phyloP scores from a whole-genome alignment of 2,797 vertebrate species.

The Gadopsis bispinosus region DNA sequence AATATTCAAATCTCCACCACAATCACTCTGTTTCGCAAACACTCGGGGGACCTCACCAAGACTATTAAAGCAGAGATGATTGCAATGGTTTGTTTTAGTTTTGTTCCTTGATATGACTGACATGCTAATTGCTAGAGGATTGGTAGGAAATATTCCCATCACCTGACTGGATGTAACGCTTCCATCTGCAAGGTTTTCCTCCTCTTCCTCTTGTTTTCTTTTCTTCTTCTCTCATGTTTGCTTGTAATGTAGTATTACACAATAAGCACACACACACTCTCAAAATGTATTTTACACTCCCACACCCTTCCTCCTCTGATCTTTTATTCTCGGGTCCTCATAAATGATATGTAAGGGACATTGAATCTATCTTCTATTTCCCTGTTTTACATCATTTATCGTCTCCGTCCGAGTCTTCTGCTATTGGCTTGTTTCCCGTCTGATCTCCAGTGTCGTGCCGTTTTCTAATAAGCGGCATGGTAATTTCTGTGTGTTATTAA shows the following conservation, averaged over 20 bases:
- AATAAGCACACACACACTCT: conserved; percentile 23
- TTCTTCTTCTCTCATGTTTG: neutral
- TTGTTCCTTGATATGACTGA: conserved; percentile 51
- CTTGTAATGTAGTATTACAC: conserved; percentile 27
- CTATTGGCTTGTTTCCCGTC: conserved; percentile 71
- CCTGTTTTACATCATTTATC: conserved; percentile 66
- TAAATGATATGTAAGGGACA: conserved; percentile 31
- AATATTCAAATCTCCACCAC: conserved; percentile 84
- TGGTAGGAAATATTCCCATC: conserved; percentile 21
- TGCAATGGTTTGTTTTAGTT: conserved; percentile 75
- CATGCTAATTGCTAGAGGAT: conserved; percentile 67
- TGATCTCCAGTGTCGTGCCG: conserved; percentile 69
- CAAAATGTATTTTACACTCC: conserved; percentile 54
- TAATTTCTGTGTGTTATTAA: conserved; percentile 77
- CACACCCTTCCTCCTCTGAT: conserved; percentile 64
- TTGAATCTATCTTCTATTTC: conserved; percentile 47
- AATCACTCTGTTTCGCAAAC: conserved; percentile 81
- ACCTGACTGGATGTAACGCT: conserved; percentile 13
- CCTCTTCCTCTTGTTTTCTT: neutral
- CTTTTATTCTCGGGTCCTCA: conserved; percentile 52
- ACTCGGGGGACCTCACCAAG: conserved; percentile 74
- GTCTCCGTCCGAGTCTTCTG: conserved; percentile 39
- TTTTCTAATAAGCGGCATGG: conserved; percentile 77
- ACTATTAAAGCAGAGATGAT: conserved; percentile 78
- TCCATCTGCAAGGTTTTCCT: conserved; percentile 6